Base-by-base conservation (phyloP, 2,113 vertebrate species). In the Microcebus lehilahytsara region DNA sequence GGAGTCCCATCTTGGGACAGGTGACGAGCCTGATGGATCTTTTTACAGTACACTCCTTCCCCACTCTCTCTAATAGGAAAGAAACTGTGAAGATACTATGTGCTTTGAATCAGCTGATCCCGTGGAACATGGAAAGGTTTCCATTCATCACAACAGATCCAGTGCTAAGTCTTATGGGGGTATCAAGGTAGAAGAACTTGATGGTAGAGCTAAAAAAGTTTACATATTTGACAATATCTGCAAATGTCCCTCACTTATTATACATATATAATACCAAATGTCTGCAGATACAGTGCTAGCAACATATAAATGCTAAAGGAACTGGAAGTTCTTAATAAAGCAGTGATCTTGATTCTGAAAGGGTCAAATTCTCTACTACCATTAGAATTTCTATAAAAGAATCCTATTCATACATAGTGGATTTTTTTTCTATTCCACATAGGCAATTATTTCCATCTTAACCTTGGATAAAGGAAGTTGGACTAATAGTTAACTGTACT, bases 401-500 rank as follows among this genome's bases (percentile, higher is more conserved):
- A 80, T 60, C 13, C 56, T 96, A 37, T 92, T 96, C 84, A 66
- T 62, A 64, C 64, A 51, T 40, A 83, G 64, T 74, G 49, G 19
- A 71, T 27, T 72, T 87, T 53, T 49, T 64, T 78, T 74, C 69
- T 2, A 40, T 66, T 97, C 84, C 71, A 93, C 85, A 51, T 23
- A 78, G 80, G 58, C 89, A 92, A 69, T 97, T 95, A 95, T 96
- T 96, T 97, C 85, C 66, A 95, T 97, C 90, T 98, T 97, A 91
- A 93, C 84, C 75, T 97, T 96, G 75, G 60, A 64, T 32, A 78
- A 46, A 94, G 42, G 64, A 97, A 92, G 67, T 91, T 87, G 53
- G n/a, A 53, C 71, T 67, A 34, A 77, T 58, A 86, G 94, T 93
- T 96, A 69, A 90, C 49, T 95, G 86, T 91, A 42, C 93, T 93